Evolutionary conservation across 2,113 vertebrate genomes (phyloP).

Genomic region (Microcebus tavaratra): DNA sequence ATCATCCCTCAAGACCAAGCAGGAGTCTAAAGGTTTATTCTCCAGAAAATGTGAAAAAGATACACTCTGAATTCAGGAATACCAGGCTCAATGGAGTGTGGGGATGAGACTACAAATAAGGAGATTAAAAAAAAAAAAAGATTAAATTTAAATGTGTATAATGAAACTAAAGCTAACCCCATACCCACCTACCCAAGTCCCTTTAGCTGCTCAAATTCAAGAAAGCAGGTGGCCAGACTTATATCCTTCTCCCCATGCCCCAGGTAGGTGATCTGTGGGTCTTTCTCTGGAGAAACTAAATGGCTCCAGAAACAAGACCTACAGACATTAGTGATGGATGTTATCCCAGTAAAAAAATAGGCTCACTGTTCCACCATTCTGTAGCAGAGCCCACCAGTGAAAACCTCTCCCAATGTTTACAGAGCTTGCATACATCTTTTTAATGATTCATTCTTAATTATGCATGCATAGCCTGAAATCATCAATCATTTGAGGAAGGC

Average conservation of each 20-base stretch:
- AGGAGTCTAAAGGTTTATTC: not conserved
- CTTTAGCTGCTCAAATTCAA: slow-evolving; percentile 4
- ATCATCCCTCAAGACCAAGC: not conserved
- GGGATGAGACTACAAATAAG: not conserved
- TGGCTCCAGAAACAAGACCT: not conserved
- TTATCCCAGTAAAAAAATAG: not conserved
- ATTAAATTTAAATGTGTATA: not conserved
- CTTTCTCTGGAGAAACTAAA: not conserved
- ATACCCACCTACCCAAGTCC: not conserved
- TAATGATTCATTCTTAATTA: not conserved
- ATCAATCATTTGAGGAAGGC: not conserved
- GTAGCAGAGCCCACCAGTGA: not conserved
- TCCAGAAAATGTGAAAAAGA: slow-evolving; percentile 4
- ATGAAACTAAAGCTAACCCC: not conserved
- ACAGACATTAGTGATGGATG: not conserved
- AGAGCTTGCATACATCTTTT: slow-evolving; percentile 23
- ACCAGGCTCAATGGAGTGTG: not conserved
- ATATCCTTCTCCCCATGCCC: not conserved
- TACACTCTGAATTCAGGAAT: not conserved
- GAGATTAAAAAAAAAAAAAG: not conserved
- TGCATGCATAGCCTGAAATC: not conserved
- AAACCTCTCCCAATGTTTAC: not conserved
- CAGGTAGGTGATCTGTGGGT: not conserved
- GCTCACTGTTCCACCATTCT: not conserved
- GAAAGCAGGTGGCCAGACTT: not conserved